Percentiles rank a stretch among this genome's conserved stretches.
These are phyloP conservation scores for Gryllus bimaculatus DNA, from an alignment of 1,140 invertebrate genomes.

Conservation along the genomic window DNA sequence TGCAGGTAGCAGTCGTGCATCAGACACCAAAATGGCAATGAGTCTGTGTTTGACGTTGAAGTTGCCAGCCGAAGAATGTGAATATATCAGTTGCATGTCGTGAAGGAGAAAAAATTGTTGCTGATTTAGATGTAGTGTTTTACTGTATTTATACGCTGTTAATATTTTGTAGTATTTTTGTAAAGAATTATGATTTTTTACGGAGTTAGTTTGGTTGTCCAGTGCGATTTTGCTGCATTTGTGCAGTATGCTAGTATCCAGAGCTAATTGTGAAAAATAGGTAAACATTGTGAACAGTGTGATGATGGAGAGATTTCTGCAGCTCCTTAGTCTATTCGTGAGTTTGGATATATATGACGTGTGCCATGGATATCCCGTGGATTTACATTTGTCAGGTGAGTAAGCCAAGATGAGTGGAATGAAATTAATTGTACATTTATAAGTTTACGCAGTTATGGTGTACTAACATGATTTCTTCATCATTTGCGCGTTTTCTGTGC, in stretches of 20 bases:
- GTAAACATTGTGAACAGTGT: slow-evolving; percentile 3
- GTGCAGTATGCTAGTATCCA: background rate
- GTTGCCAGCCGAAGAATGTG: background rate
- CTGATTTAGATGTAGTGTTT: background rate
- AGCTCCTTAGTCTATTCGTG: background rate
- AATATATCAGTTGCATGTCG: background rate
- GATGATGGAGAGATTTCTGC: background rate
- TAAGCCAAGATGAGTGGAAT: background rate
- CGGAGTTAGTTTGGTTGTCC: background rate
- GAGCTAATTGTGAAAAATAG: background rate
- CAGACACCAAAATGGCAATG: background rate
- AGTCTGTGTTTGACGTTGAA: background rate
- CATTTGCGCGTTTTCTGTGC: too few species aligned
- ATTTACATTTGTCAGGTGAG: slow-evolving; percentile 14
- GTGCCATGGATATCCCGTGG: slow-evolving; percentile 10
- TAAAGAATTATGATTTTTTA: background rate
- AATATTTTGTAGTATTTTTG: background rate
- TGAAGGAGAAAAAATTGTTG: background rate
- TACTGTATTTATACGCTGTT: background rate
- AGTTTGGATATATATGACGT: background rate
- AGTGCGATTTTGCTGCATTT: background rate
- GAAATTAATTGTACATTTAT: too few species aligned
- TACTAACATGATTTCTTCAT: too few species aligned
- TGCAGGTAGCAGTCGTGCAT: background rate
- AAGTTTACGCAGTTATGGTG: too few species aligned